Conservation (phyloP, 53 echinoderm and acorn worm species). For the Paelopatides confundens region DNA sequence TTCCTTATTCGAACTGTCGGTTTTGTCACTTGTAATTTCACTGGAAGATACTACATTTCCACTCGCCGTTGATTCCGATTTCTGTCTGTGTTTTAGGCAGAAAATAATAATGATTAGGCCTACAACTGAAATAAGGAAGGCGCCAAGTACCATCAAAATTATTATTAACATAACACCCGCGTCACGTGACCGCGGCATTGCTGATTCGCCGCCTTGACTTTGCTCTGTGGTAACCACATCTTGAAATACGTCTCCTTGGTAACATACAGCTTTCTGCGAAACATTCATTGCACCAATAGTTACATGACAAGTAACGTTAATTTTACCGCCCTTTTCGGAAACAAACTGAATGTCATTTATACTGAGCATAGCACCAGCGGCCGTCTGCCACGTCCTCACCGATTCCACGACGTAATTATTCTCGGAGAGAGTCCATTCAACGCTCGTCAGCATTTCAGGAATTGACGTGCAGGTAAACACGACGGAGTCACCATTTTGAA, state of each 20-base stretch:
- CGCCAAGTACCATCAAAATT: neutral
- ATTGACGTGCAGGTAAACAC: conserved; percentile 13
- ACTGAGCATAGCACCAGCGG: neutral
- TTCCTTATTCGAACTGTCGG: neutral
- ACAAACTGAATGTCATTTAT: neutral
- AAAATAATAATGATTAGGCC: neutral
- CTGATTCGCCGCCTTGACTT: neutral
- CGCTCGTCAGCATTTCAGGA: neutral
- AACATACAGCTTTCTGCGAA: neutral
- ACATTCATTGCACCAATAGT: neutral
- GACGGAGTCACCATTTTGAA: conserved; percentile 1
- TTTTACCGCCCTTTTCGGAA: neutral
- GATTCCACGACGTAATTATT: neutral
- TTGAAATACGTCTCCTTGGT: neutral
- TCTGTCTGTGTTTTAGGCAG: neutral
- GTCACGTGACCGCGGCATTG: neutral
- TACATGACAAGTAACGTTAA: neutral
- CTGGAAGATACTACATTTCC: neutral
- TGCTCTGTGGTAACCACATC: neutral
- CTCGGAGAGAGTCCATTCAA: conserved; percentile 12
- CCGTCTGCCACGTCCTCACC: neutral
- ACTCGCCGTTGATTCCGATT: neutral
- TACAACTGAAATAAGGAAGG: neutral
- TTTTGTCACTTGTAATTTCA: neutral
- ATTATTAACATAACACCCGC: neutral